Evolutionary conservation across 2,888 invertebrate species (phyloP).

Genomic region (Phrixothrix hirtus): DNA sequence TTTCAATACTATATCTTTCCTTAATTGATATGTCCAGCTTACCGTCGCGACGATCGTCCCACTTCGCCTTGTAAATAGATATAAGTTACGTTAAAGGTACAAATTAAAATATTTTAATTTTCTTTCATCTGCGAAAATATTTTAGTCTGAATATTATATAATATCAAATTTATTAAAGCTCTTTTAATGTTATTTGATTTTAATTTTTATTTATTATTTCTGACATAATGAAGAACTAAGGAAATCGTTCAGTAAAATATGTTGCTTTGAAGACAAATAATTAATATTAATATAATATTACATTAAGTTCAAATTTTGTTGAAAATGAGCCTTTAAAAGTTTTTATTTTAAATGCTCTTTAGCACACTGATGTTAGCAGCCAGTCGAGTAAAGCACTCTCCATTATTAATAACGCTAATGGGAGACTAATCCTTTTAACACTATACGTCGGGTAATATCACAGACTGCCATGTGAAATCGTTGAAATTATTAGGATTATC

Average conservation of each 20-base stretch:
- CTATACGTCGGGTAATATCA: constrained; percentile 22
- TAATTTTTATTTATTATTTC: no score
- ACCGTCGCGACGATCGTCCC: no score
- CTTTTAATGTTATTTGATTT: no score
- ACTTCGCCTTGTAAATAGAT: no score
- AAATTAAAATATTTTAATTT: no score
- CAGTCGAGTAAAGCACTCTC: constrained; percentile 19
- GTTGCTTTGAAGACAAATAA: constrained; percentile 6
- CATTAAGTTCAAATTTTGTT: background rate
- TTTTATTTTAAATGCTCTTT: background rate
- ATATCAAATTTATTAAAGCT: no score
- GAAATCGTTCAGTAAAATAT: background rate
- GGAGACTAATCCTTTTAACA: constrained; percentile 28
- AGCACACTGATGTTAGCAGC: background rate
- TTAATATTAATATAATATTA: constrained; percentile 10
- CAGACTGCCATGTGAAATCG: constrained; percentile 25
- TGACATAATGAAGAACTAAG: no score
- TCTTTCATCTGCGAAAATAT: constrained; percentile 2
- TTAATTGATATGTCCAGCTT: no score
- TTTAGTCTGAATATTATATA: background rate
- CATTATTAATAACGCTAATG: constrained; percentile 36
- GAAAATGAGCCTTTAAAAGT: background rate
- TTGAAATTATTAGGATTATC: constrained; percentile 27
- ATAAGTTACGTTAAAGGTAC: no score
- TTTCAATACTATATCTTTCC: no score